A percentile compares a stretch with the other conserved stretches of the same genome.
These are phyloP conservation scores for Panagrolaimus sp. DNA, from an alignment of 1,140 invertebrate species.

Conservation along the genomic window DNA sequence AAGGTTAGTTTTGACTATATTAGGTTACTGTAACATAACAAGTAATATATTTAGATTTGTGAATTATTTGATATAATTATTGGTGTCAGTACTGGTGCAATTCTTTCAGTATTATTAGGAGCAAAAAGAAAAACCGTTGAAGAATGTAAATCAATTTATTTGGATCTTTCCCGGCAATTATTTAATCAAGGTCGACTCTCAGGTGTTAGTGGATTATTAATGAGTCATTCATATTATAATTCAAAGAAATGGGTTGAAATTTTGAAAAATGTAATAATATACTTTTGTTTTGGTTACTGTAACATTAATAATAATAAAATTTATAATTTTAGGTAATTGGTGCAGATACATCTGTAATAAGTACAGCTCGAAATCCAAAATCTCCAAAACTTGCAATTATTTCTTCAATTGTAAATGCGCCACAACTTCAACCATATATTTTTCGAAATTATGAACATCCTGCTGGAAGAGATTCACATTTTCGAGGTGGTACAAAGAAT, in stretches of 20 bases:
- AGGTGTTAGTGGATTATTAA: conserved; percentile 75
- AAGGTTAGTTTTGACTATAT: conserved; percentile 30
- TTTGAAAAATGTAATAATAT: conserved; percentile 64
- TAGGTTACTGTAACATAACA: too few species aligned
- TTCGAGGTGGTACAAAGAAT: conserved; percentile 67
- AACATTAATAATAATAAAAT: background rate
- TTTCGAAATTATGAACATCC: conserved; percentile 81
- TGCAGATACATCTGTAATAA: conserved; percentile 34
- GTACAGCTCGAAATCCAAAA: conserved; percentile 32
- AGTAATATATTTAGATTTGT: conserved; percentile 34
- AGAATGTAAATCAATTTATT: conserved; percentile 47
- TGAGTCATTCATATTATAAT: conserved; percentile 84
- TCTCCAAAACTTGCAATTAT: conserved; percentile 46
- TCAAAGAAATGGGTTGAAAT: conserved; percentile 77
- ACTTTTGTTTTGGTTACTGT: background rate
- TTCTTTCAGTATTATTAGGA: conserved; percentile 61
- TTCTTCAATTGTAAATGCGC: conserved; percentile 69
- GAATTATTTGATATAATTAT: conserved; percentile 79
- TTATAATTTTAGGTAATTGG: conserved; percentile 37
- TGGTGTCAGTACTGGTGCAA: conserved; percentile 78
- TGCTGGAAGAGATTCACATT: conserved; percentile 70
- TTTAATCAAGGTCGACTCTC: conserved; percentile 60
- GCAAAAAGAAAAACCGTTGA: conserved; percentile 47
- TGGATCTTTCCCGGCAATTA: conserved; percentile 49
- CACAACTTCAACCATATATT: conserved; percentile 74